Evolutionary conservation across 2,888 invertebrate genomes (phyloP), one percentile per base, ranked within the genome.

Genomic region (Lycophotia porphyrea): DNA sequence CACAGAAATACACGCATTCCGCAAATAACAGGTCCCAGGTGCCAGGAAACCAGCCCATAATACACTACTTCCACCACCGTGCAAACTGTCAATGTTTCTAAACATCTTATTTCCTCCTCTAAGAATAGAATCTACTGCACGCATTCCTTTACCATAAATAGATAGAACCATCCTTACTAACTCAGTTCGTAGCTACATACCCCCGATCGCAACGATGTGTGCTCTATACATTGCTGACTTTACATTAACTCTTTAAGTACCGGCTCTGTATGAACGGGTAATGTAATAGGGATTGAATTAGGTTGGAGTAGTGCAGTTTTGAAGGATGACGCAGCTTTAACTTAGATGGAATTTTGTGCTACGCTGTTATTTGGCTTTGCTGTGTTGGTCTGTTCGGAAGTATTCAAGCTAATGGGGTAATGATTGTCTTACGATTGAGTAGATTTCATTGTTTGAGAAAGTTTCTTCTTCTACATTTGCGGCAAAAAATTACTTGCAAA

Each of bases 131-230:
- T 70, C 65, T 27, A 74, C 74, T 58, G 74, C 79, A 73, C 73
- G 76, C 82, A 86, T 86, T 85, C 86, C 87, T 36, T 24, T 24
- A 55, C 86, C 52, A 75, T 68, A 87, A 87, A 87, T 86, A 86
- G 85, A 80, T 55, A 71, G 47, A 66, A 61, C 52, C 72, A 77
- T 63, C 64, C 44, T 65, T 31, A 65, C 67, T 24, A 73, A 31
- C 27, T 34, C 34, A 55, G 5, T 21, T 8, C 21, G n/a, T 18
- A n/a, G 13, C 27, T 52, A 24, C 58, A 49, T 18, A 7, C 34
- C 55, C 49, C 39, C 66, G 61, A 61, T 34, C 27, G 13, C 42
- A 78, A 36, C n/a, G 18, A 67, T 82, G 42, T 80, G 58, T 80
- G 31, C 75, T 42, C 27, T 66, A 64, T 42, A 71, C 55, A 80